Conservation (phyloP, 1,140 invertebrate genomes). For the Orius insidiosus region DNA sequence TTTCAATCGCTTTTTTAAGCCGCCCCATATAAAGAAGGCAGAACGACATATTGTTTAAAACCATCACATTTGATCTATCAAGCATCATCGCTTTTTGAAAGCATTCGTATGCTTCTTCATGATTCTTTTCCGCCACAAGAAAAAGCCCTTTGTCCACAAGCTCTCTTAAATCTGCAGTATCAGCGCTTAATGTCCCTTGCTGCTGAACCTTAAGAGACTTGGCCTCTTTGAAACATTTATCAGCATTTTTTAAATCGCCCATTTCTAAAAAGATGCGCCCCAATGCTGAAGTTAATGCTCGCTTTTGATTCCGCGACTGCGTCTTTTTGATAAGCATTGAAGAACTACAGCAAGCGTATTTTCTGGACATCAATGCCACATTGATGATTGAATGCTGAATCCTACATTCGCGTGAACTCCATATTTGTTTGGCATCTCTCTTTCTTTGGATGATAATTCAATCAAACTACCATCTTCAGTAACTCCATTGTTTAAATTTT, state of each 20-base stretch:
- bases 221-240: conserved; percentile 47
- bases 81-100: conserved; percentile 63
- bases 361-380: conserved; percentile 48
- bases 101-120: conserved; percentile 60
- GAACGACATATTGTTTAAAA: conserved; percentile 82
- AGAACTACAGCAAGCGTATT: conserved; percentile 50
- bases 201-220: conserved; percentile 23
- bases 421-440: conserved; percentile 51
- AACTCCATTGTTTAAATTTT: conserved; percentile 46
- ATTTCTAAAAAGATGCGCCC: conserved; percentile 69
- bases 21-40: conserved; percentile 78
- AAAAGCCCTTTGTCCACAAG: conserved; percentile 58
- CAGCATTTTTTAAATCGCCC: conserved; percentile 61
- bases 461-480: conserved; percentile 44
- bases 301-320: conserved; percentile 30
- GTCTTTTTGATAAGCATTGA: conserved; percentile 32
- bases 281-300: conserved; percentile 56
- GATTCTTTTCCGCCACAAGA: conserved; percentile 69
- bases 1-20: conserved; percentile 63
- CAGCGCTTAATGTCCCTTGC: conserved; percentile 25
- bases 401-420: conserved; percentile 54
- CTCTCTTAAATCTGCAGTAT: conserved; percentile 39
- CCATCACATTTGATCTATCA: conserved; percentile 69
- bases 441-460: conserved; percentile 34
- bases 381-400: conserved; percentile 73